Evolutionary conservation across 2,797 vertebrate species (phyloP).

Genomic region (Fistularia commersonii): DNA sequence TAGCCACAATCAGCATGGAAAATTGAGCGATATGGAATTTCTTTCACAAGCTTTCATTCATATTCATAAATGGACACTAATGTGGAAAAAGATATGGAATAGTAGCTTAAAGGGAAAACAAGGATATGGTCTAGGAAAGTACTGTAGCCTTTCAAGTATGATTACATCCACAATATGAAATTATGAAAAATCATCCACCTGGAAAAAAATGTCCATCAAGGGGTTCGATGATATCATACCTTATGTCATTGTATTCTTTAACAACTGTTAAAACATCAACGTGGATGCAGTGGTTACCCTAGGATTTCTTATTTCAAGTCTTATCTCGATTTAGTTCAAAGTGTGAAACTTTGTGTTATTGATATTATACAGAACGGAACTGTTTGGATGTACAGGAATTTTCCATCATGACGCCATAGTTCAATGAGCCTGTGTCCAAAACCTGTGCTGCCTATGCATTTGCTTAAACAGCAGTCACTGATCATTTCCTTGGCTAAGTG

Average conservation of each 20-base stretch:
- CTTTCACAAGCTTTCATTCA: constrained; percentile 56
- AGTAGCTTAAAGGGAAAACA: constrained; percentile 28
- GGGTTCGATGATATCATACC: too few relatives aligned
- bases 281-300: too few relatives aligned
- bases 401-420: constrained; percentile 20
- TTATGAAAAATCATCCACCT: background rate
- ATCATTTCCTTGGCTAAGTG: constrained; percentile 48
- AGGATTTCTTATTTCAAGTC: too few relatives aligned
- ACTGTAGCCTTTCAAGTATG: constrained; percentile 30
- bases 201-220: too few relatives aligned
- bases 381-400: constrained; percentile 19
- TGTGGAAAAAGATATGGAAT: constrained; percentile 44
- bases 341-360: background rate
- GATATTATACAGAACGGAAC: constrained; percentile 2
- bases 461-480: constrained; percentile 48
- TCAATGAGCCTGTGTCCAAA: constrained; percentile 6
- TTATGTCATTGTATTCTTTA: too few relatives aligned
- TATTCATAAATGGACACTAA: constrained; percentile 39
- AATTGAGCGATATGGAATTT: constrained; percentile 58
- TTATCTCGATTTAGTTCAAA: background rate
- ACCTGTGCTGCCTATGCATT: constrained; percentile 25
- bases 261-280: too few relatives aligned
- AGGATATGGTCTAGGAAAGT: constrained; percentile 22
- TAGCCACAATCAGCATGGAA: constrained; percentile 53
- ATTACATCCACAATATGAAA: constrained; percentile 5